Conservation (phyloP, 2,797 vertebrate species). For the Zenarchopterus dispar region DNA sequence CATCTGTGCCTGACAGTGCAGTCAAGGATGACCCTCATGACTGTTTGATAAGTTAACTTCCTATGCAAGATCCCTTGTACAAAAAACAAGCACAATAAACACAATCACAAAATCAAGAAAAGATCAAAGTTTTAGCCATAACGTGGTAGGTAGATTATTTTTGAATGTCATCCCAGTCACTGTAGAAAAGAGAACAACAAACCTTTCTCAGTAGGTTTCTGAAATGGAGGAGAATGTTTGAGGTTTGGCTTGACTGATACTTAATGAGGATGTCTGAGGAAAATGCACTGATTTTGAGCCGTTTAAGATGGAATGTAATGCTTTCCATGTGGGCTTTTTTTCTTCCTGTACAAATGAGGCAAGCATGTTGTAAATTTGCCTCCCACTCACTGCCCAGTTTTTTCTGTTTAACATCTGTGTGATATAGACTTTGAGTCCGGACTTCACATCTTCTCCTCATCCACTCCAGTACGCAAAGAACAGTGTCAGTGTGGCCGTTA, state of each 20-base stretch:
- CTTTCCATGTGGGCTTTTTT: conserved; percentile 47
- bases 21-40: background rate
- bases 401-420: conserved; percentile 20
- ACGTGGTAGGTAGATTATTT: too few relatives aligned
- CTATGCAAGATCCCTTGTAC: too few relatives aligned
- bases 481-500: conserved; percentile 18
- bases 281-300: conserved; percentile 30
- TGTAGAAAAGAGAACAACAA: background rate
- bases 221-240: conserved; percentile 40
- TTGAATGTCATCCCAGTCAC: too few relatives aligned
- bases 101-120: too few relatives aligned
- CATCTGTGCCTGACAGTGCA: background rate
- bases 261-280: conserved; percentile 49
- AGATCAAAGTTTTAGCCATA: too few relatives aligned
- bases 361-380: conserved; percentile 12
- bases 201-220: conserved; percentile 30
- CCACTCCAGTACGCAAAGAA: background rate
- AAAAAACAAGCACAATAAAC: too few relatives aligned
- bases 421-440: background rate
- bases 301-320: conserved; percentile 47
- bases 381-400: conserved; percentile 20
- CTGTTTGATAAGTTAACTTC: background rate
- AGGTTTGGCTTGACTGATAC: conserved; percentile 56
- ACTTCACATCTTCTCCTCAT: background rate
- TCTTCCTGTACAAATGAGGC: conserved; percentile 43